Conservation (phyloP, 2,888 invertebrate genomes). For the Cistogaster globosa region DNA sequence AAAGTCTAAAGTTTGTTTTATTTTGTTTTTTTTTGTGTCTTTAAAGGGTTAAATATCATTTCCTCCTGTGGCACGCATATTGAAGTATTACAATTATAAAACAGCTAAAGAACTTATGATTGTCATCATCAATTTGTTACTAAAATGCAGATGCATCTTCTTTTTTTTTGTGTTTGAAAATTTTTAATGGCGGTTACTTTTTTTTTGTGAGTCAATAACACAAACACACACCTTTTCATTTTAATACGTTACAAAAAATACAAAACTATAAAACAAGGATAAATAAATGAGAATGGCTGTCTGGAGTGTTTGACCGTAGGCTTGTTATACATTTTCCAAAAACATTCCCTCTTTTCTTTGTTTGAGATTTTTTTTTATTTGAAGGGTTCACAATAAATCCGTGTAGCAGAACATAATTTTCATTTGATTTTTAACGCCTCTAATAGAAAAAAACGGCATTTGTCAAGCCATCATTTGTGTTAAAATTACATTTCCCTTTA, state of each 20-base stretch:
- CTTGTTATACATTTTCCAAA: slow-evolving; percentile 62
- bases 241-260: slow-evolving; percentile 33
- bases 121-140: slow-evolving; percentile 47
- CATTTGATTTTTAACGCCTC: slow-evolving; percentile 71
- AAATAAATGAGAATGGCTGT: slow-evolving; percentile 46
- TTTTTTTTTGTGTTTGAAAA: slow-evolving; percentile 17
- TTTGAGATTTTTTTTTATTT: slow-evolving; percentile 8
- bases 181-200: slow-evolving; percentile 65
- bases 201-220: not conserved
- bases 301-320: slow-evolving; percentile 64
- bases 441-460: slow-evolving; percentile 44
- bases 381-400: slow-evolving; percentile 57
- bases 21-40: not conserved
- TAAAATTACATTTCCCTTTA: not conserved
- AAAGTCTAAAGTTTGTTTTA: not conserved
- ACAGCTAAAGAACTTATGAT: slow-evolving; percentile 29
- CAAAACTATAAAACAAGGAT: slow-evolving; percentile 11
- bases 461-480: slow-evolving; percentile 5
- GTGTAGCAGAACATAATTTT: slow-evolving; percentile 38
- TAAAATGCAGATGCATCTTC: slow-evolving; percentile 65
- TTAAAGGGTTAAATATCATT: slow-evolving; percentile 38
- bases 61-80: slow-evolving; percentile 17
- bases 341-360: slow-evolving; percentile 40
- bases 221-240: slow-evolving; percentile 50
- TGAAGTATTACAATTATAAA: slow-evolving; percentile 27